Conservation (phyloP, 2,113 vertebrate genomes). For the Phycodurus eques region DNA sequence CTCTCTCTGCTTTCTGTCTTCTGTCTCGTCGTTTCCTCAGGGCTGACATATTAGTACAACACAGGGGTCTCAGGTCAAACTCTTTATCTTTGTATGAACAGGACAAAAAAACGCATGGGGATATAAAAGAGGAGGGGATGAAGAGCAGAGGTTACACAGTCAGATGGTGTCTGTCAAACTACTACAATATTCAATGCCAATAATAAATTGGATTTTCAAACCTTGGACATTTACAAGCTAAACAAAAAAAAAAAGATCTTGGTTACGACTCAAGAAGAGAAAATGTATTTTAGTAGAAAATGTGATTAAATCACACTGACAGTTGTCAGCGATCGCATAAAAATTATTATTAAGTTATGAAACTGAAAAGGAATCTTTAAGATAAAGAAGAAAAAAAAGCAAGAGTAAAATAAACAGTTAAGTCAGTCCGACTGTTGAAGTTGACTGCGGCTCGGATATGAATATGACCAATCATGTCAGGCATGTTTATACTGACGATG, state of each 20-base stretch:
- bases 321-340: background rate
- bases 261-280: background rate
- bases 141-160: background rate
- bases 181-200: background rate
- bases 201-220: background rate
- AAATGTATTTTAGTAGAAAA: background rate
- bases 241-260: background rate
- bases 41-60: slow-evolving; percentile 30
- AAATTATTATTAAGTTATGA: background rate
- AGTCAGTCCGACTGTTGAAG: too few relatives aligned
- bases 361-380: too few relatives aligned
- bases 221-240: background rate
- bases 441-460: background rate
- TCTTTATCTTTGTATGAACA: slow-evolving; percentile 12
- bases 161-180: background rate
- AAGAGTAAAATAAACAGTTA: too few relatives aligned
- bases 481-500: background rate
- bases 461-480: background rate
- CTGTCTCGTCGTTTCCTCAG: slow-evolving; percentile 15
- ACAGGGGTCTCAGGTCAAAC: slow-evolving; percentile 42
- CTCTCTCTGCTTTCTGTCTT: slow-evolving; percentile 8
- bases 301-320: background rate
- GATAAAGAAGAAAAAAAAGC: too few relatives aligned
- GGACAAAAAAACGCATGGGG: background rate
- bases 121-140: background rate